Evolutionary conservation across 2,797 vertebrate species (phyloP).

Genomic region (Catostomus latipinnis): DNA sequence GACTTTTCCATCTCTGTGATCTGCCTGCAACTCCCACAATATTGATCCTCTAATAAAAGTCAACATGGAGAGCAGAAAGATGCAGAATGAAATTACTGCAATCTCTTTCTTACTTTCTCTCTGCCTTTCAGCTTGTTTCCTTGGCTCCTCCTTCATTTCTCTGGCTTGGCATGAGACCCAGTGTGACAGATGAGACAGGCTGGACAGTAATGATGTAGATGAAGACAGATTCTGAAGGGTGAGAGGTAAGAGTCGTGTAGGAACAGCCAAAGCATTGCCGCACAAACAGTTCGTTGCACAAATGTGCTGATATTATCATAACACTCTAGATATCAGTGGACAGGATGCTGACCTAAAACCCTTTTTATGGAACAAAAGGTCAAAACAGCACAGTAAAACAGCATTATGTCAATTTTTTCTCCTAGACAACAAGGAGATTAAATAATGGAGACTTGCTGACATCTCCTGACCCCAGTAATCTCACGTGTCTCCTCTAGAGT

Average conservation of each 20-base stretch:
- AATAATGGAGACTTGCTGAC: too few relatives aligned
- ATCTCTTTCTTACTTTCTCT: conserved; percentile 34
- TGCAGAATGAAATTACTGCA: conserved; percentile 85
- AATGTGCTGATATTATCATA: conserved; percentile 21
- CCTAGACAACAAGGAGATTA: too few relatives aligned
- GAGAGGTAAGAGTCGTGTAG: conserved; percentile 17
- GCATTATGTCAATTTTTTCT: too few relatives aligned
- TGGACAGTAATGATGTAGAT: conserved; percentile 40
- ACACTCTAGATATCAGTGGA: conserved; percentile 2
- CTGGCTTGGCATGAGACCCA: conserved; percentile 26
- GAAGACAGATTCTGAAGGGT: conserved; percentile 48
- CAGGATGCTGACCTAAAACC: neutral
- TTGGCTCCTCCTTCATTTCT: conserved; percentile 34
- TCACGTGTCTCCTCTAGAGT: too few relatives aligned
- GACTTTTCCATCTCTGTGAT: conserved; percentile 82
- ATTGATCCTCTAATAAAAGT: conserved; percentile 91
- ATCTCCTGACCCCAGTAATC: too few relatives aligned
- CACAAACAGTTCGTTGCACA: conserved; percentile 16
- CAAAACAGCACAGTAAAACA: neutral
- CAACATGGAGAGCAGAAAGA: conserved; percentile 67
- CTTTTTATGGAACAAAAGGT: neutral
- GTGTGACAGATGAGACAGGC: conserved; percentile 31
- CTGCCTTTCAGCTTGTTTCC: conserved; percentile 36
- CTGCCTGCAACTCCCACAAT: conserved; percentile 85
- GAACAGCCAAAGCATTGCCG: conserved; percentile 6